These are phyloP conservation scores for Drosophila infuscata DNA, from an alignment of 2,888 invertebrate genomes.

Conservation along the genomic window DNA sequence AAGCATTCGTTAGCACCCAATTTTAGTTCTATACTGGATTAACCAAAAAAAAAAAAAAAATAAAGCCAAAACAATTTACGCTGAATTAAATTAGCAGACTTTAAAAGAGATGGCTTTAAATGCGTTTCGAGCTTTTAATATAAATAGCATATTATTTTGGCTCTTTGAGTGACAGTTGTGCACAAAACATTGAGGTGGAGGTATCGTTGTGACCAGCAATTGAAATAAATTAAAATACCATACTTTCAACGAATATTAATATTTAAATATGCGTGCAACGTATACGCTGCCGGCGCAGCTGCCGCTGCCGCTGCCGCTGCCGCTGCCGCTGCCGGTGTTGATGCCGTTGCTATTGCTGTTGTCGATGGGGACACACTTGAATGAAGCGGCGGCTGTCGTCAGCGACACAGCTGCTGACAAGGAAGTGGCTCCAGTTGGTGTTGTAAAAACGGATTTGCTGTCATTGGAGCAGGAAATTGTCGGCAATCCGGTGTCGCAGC, in stretches of 20 bases:
- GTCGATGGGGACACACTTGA: constrained; percentile 21
- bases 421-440: constrained; percentile 75
- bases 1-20: constrained; percentile 42
- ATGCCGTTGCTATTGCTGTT: constrained; percentile 55
- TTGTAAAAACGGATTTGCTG: constrained; percentile 76
- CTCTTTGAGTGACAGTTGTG: constrained; percentile 56
- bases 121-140: constrained; percentile 31
- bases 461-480: constrained; percentile 77
- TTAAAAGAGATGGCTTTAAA: constrained; percentile 41
- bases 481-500: constrained; percentile 56
- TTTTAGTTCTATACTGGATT: constrained; percentile 22
- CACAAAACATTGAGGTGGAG: constrained; percentile 36
- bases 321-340: constrained; percentile 33
- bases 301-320: constrained; percentile 26
- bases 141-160: constrained; percentile 56
- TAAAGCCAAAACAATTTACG: constrained; percentile 41
- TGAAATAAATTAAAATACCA: constrained; percentile 59
- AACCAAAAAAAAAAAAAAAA: neutral
- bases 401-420: constrained; percentile 66
- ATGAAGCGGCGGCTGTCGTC: constrained; percentile 26
- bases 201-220: constrained; percentile 35
- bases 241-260: constrained; percentile 51
- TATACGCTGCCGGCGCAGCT: constrained; percentile 26
- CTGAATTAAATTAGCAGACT: constrained; percentile 56
- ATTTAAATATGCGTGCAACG: constrained; percentile 65